These are phyloP conservation scores for Aurelia aurita complex sp. Pacific DNA, from an alignment of 30 jellyfish, hydroid and myxozoan species.

Conservation along the genomic window DNA sequence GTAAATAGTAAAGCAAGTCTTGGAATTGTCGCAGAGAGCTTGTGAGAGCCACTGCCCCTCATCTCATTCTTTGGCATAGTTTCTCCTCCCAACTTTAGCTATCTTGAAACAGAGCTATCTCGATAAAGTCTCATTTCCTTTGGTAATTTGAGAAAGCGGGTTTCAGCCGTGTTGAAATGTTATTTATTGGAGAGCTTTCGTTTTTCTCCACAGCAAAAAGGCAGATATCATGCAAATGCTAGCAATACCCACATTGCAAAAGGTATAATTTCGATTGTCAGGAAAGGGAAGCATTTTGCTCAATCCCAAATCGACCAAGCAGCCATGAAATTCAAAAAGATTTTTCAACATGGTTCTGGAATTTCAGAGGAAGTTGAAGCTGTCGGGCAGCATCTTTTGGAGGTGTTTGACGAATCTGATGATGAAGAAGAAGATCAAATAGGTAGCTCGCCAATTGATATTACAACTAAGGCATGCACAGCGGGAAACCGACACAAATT, in stretches of 20 bases:
- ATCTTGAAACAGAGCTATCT: too few relatives aligned
- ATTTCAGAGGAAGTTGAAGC: background rate
- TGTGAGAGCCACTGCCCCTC: too few relatives aligned
- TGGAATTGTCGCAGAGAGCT: too few relatives aligned
- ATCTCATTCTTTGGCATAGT: background rate
- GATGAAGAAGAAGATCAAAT: background rate
- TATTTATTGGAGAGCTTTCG: background rate
- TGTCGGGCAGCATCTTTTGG: background rate
- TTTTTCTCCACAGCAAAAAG: slow-evolving; percentile 9
- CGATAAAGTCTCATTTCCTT: too few relatives aligned
- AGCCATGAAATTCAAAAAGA: background rate
- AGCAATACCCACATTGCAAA: background rate
- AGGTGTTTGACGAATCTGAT: slow-evolving; percentile 1
- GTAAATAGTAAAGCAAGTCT: background rate
- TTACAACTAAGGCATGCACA: background rate
- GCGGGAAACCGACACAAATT: slow-evolving; percentile 1
- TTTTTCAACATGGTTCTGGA: background rate
- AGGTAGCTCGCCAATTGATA: background rate
- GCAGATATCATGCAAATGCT: slow-evolving; percentile 1
- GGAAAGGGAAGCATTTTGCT: slow-evolving; percentile 21
- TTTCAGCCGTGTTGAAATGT: too few relatives aligned
- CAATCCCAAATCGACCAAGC: slow-evolving; percentile 9
- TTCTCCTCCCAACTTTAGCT: background rate
- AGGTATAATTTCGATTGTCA: background rate
- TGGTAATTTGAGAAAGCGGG: too few relatives aligned